These are phyloP conservation scores for Drosophila mimetica DNA, from an alignment of 2,888 invertebrate genomes.

Conservation along the genomic window DNA sequence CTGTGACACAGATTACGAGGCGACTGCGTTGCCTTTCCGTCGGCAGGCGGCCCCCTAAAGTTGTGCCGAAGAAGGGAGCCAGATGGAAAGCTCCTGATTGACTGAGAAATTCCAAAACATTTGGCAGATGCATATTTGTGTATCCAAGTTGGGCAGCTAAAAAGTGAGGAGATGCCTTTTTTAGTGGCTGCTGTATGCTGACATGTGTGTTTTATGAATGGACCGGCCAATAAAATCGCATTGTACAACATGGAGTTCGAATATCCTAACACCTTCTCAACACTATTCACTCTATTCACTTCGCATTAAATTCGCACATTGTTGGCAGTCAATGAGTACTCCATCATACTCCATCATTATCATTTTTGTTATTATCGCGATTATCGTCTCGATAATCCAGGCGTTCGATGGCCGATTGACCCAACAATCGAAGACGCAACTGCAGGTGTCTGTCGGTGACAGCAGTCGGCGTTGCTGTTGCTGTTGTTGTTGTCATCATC, in stretches of 20 bases:
- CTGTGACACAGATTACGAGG: constrained; percentile 71
- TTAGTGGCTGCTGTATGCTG: too few species aligned
- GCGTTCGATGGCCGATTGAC: constrained; percentile 70
- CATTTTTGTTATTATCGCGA: not conserved
- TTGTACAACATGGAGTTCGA: not conserved
- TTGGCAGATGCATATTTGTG: not conserved
- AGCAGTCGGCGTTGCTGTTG: constrained; percentile 47
- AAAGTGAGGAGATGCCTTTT: too few species aligned
- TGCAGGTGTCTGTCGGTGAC: constrained; percentile 74
- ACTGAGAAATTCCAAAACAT: constrained; percentile 9
- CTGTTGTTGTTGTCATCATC: constrained; percentile 65
- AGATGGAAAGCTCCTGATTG: not conserved
- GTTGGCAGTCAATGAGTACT: constrained; percentile 16
- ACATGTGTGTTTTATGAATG: not conserved
- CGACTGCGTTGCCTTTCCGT: not conserved
- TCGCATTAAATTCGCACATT: constrained; percentile 5
- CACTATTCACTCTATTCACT: too few species aligned
- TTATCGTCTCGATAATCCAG: constrained; percentile 1
- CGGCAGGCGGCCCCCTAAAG: constrained; percentile 2
- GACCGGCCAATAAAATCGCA: constrained; percentile 1
- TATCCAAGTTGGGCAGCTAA: too few species aligned
- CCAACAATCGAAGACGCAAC: constrained; percentile 68
- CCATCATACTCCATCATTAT: constrained; percentile 11
- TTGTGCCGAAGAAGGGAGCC: not conserved
- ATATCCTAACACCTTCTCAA: constrained; percentile 1